These are phyloP conservation scores for Psittacula echo DNA, from an alignment of 2,797 vertebrate genomes.

Conservation along the genomic window DNA sequence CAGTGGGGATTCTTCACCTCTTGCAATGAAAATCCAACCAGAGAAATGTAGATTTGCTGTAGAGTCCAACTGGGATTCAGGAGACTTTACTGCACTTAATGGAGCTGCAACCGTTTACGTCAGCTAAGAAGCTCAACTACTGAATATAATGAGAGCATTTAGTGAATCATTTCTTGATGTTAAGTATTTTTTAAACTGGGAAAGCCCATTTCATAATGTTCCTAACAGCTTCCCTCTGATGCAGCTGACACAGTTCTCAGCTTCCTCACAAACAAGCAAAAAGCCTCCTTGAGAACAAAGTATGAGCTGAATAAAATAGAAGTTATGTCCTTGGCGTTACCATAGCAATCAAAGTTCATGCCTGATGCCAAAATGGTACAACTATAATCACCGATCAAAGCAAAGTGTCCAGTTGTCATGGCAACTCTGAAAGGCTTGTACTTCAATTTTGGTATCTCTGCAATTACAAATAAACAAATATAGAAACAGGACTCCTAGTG, in stretches of 20 bases:
- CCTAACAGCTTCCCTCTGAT: not conserved
- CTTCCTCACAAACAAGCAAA: slow-evolving; percentile 30
- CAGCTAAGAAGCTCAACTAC: slow-evolving; percentile 3
- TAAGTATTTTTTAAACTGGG: not conserved
- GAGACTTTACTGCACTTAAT: not conserved
- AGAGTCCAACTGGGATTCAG: not conserved
- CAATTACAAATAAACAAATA: not conserved
- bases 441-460: not conserved
- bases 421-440: slow-evolving; percentile 7
- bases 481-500: not conserved
- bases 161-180: slow-evolving; percentile 2
- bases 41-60: not conserved
- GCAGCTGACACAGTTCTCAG: slow-evolving; percentile 49
- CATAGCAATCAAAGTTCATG: slow-evolving; percentile 63
- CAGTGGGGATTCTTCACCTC: not conserved
- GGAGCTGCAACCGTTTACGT: not conserved
- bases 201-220: not conserved
- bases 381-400: slow-evolving; percentile 48
- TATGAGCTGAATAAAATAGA: slow-evolving; percentile 13
- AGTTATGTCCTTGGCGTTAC: slow-evolving; percentile 49
- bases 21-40: not conserved
- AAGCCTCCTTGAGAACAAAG: slow-evolving; percentile 30
- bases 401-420: slow-evolving; percentile 44
- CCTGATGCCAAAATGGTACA: slow-evolving; percentile 41
- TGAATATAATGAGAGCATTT: not conserved